These are phyloP conservation scores for Porphyrio hochstetteri DNA, from an alignment of 2,113 vertebrate genomes.

Conservation along the genomic window DNA sequence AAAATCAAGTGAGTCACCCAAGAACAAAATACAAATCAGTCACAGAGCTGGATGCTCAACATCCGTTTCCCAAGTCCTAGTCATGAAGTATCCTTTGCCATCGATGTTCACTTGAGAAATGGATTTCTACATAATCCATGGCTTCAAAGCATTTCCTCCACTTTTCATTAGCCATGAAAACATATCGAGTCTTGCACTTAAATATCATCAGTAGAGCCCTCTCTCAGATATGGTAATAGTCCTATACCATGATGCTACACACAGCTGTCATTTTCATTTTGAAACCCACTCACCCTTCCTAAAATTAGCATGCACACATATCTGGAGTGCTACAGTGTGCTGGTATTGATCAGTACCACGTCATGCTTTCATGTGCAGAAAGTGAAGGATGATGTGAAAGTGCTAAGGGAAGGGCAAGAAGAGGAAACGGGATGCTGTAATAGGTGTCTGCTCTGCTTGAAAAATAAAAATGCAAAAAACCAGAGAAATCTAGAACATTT, in stretches of 20 bases:
- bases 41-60: background rate
- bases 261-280: background rate
- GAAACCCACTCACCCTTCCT: background rate
- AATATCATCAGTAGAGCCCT: background rate
- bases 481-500: background rate
- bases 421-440: background rate
- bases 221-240: background rate
- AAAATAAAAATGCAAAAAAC: background rate
- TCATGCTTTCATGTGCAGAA: background rate
- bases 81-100: background rate
- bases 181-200: background rate
- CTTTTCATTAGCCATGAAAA: background rate
- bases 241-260: background rate
- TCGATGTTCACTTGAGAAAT: background rate
- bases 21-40: background rate
- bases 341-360: background rate
- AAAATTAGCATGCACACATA: background rate
- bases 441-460: background rate
- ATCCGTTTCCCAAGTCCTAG: background rate
- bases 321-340: background rate
- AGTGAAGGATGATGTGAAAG: background rate
- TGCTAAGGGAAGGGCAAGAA: background rate
- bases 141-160: background rate
- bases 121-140: background rate
- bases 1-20: background rate